Conservation (phyloP, 2,888 invertebrate species). For the Isoperla grammatica region DNA sequence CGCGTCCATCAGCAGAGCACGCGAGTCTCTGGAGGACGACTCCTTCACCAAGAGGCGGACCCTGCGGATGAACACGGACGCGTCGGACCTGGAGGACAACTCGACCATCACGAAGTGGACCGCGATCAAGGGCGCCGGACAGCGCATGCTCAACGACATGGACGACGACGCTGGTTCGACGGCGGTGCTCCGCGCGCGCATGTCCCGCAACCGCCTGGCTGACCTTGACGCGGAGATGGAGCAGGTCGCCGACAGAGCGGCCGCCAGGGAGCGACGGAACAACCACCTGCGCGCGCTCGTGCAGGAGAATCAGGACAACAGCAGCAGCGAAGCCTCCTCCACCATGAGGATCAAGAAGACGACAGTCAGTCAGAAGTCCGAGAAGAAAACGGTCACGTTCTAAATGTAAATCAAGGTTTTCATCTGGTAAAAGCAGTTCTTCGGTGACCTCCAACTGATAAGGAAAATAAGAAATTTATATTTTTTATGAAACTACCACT, state of each 20-base stretch:
- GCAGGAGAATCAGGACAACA: constrained; percentile 50
- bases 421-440: neutral
- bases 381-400: constrained; percentile 43
- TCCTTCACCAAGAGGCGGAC: constrained; percentile 47
- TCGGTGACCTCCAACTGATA: neutral
- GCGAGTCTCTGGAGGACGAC: constrained; percentile 34
- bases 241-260: constrained; percentile 61
- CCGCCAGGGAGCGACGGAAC: constrained; percentile 63
- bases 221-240: constrained; percentile 73
- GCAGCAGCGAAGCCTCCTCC: constrained; percentile 39
- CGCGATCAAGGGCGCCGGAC: constrained; percentile 26
- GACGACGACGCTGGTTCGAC: constrained; percentile 53
- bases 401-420: constrained; percentile 33
- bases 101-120: constrained; percentile 55
- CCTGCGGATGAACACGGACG: constrained; percentile 36
- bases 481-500: no score
- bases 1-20: constrained; percentile 30
- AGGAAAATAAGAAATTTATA: no score
- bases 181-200: constrained; percentile 54
- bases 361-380: constrained; percentile 34
- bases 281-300: constrained; percentile 64
- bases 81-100: constrained; percentile 36
- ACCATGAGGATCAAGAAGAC: constrained; percentile 32
- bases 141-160: constrained; percentile 15
- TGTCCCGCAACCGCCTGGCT: constrained; percentile 59